phyloP scores from a whole-genome alignment of 1,140 invertebrate genomes.

The Armadillidium nasatum region DNA sequence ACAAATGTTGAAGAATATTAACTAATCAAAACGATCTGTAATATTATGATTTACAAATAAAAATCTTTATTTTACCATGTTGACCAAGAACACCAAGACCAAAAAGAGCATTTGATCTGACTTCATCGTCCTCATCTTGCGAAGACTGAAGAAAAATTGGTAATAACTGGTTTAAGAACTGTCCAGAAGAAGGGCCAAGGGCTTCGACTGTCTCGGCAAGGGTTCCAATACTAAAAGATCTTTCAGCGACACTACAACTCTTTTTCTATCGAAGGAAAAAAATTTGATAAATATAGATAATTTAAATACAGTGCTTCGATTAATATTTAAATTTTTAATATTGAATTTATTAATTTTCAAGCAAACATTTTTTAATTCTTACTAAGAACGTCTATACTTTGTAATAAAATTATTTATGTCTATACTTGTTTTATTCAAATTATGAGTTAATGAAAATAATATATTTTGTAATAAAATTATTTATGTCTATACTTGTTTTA shows the following conservation, averaged over 20 bases:
- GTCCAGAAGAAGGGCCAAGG: constrained; percentile 55
- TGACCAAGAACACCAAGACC: constrained; percentile 65
- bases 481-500: too few species aligned
- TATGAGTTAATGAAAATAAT: too few species aligned
- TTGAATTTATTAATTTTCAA: too few species aligned
- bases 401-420: too few species aligned
- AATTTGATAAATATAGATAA: too few species aligned
- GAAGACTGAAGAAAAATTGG: constrained; percentile 59
- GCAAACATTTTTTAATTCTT: too few species aligned
- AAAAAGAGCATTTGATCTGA: constrained; percentile 71
- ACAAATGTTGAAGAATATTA: neutral
- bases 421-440: too few species aligned
- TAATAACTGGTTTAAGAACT: constrained; percentile 60
- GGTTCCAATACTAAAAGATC: constrained; percentile 67
- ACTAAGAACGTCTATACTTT: too few species aligned
- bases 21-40: neutral
- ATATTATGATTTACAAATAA: too few species aligned
- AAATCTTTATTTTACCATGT: constrained; percentile 27
- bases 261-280: constrained; percentile 53
- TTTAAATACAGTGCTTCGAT: too few species aligned
- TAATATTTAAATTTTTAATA: too few species aligned
- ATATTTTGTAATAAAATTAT: too few species aligned
- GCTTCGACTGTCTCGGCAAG: constrained; percentile 66
- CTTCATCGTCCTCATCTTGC: constrained; percentile 62
- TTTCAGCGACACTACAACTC: constrained; percentile 58